phyloP scores from a whole-genome alignment of 2,888 invertebrate genomes.

The Chrysina gloriosa region DNA sequence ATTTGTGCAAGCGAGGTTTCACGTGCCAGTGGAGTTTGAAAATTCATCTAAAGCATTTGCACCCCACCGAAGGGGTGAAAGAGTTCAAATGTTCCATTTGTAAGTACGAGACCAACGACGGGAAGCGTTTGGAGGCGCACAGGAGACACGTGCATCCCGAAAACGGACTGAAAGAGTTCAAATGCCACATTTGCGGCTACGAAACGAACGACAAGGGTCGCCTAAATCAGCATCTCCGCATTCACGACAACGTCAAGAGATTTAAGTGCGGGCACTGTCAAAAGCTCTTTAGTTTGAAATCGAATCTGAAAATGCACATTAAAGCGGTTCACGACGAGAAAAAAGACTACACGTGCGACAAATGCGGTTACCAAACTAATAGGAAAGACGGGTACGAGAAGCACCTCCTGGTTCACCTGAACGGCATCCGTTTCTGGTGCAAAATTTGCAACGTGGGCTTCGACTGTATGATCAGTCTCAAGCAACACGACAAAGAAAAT shows the following conservation, averaged over 20 bases:
- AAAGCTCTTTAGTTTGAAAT: not conserved
- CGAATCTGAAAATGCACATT: not conserved
- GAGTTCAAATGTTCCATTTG: not conserved
- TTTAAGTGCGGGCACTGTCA: not conserved
- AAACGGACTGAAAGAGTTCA: not conserved
- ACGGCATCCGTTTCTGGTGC: not conserved
- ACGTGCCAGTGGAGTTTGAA: not conserved
- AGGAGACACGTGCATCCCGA: not conserved
- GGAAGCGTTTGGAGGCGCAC: not conserved
- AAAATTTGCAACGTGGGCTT: not conserved
- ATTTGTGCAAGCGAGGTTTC: not conserved
- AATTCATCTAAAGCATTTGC: not conserved
- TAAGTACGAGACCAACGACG: not conserved
- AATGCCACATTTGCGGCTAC: conserved; percentile 6
- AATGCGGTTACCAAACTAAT: not conserved
- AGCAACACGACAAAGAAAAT: not conserved
- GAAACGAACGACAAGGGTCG: not conserved
- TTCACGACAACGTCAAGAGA: not conserved
- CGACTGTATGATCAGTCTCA: not conserved
- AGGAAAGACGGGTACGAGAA: not conserved
- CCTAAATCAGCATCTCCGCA: not conserved
- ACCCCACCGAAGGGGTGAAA: not conserved
- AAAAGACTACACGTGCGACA: not conserved
- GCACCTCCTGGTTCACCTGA: not conserved
- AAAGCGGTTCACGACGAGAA: not conserved